Evolutionary conservation across 2,888 invertebrate genomes (phyloP).

Genomic region (Andrena minutula): DNA sequence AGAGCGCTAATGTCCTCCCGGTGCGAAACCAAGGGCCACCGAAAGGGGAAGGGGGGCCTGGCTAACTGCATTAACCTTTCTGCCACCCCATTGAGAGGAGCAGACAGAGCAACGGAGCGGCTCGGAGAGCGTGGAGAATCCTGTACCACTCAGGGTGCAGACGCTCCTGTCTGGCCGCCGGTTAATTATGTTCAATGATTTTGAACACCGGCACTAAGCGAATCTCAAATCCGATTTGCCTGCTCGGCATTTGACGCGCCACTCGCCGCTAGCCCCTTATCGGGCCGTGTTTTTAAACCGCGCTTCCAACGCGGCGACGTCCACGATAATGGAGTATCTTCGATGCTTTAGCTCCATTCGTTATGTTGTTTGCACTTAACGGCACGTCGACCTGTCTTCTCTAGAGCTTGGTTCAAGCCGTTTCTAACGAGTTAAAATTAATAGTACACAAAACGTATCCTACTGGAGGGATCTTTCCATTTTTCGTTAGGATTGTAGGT

Average conservation of each 20-base stretch:
- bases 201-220: conserved; percentile 82
- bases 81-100: conserved; percentile 74
- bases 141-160: conserved; percentile 49
- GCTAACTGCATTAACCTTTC: conserved; percentile 84
- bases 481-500: no score
- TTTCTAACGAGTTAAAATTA: not conserved
- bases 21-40: conserved; percentile 75
- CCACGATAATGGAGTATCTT: conserved; percentile 18
- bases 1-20: conserved; percentile 73
- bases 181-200: conserved; percentile 83
- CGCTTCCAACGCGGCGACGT: conserved; percentile 1
- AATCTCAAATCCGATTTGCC: conserved; percentile 82
- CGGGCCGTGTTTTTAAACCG: conserved; percentile 45
- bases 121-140: conserved; percentile 44
- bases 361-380: not conserved
- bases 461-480: no score
- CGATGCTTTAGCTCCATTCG: not conserved
- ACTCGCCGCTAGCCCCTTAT: conserved; percentile 25
- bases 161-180: conserved; percentile 76
- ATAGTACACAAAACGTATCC: no score
- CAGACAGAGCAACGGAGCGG: conserved; percentile 58
- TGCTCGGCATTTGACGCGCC: conserved; percentile 46
- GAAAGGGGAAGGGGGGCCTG: conserved; percentile 69
- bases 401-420: not conserved
- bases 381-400: not conserved